These are phyloP conservation scores for Sebastes minor DNA, from an alignment of 2,797 vertebrate species.

Conservation along the genomic window DNA sequence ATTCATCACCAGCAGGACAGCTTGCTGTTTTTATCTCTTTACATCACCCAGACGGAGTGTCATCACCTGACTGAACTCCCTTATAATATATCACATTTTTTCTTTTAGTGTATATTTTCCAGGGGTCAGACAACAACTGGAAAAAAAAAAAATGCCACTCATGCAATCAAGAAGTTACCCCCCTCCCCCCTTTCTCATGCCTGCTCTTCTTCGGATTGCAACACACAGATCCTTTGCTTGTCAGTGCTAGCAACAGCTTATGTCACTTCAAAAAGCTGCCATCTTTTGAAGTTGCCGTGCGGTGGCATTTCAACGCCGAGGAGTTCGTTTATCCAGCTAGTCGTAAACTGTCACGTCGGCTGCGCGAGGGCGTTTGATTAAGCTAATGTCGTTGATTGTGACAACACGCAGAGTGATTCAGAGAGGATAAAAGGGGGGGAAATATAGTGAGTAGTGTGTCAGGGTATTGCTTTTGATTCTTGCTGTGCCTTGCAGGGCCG, in stretches of 20 bases:
- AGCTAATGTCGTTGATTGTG: slow-evolving; percentile 55
- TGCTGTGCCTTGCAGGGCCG: neutral
- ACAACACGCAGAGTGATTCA: slow-evolving; percentile 22
- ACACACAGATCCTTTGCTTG: slow-evolving; percentile 60
- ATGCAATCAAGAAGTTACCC: slow-evolving; percentile 45
- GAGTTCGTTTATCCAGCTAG: slow-evolving; percentile 48
- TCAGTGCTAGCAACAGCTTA: slow-evolving; percentile 60
- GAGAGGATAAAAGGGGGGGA: neutral
- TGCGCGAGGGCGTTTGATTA: slow-evolving; percentile 36
- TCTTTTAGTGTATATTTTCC: slow-evolving; percentile 9
- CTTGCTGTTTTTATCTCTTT: slow-evolving; percentile 57
- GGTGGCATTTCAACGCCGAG: slow-evolving; percentile 26
- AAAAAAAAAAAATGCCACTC: slow-evolving; percentile 30
- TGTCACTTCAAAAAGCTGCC: slow-evolving; percentile 57
- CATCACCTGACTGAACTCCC: slow-evolving; percentile 35
- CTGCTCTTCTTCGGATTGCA: slow-evolving; percentile 48
- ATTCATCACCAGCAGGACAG: slow-evolving; percentile 55
- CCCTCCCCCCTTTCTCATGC: slow-evolving; percentile 13
- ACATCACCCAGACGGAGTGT: slow-evolving; percentile 48
- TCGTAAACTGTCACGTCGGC: slow-evolving; percentile 33
- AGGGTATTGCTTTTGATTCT: slow-evolving; percentile 13
- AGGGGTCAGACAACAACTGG: slow-evolving; percentile 19
- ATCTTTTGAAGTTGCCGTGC: slow-evolving; percentile 49
- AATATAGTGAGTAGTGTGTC: neutral
- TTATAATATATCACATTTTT: slow-evolving; percentile 9